Percentiles rank a stretch among this genome's conserved stretches.
Conservation (phyloP, 2,888 invertebrate genomes). For the Heliconius erato region DNA sequence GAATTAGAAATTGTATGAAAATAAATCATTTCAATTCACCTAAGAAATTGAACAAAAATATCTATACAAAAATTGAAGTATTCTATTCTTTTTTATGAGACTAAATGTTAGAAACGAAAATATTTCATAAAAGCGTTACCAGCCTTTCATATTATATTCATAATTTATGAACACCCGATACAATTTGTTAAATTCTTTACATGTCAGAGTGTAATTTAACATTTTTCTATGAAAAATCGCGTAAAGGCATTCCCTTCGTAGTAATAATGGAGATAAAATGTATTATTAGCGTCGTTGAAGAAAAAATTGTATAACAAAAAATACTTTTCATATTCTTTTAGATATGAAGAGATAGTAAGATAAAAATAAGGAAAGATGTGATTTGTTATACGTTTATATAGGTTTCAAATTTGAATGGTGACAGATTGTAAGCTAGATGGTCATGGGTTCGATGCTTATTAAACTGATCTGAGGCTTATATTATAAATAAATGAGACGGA, state of each 20-base stretch:
- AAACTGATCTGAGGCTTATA: no score
- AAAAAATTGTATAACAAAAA: slow-evolving; percentile 7
- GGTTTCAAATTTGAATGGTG: no score
- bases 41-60: slow-evolving; percentile 8
- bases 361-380: no score
- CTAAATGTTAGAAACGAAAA: slow-evolving; percentile 10
- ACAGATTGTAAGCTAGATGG: no score
- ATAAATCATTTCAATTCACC: background rate
- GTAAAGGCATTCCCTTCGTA: slow-evolving; percentile 27
- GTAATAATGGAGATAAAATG: slow-evolving; percentile 19
- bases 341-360: background rate
- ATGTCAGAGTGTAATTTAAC: slow-evolving; percentile 34
- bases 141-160: slow-evolving; percentile 19
- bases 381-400: no score
- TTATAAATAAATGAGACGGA: no score
- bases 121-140: slow-evolving; percentile 22
- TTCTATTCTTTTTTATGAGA: slow-evolving; percentile 1
- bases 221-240: slow-evolving; percentile 27
- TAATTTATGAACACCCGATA: slow-evolving; percentile 33
- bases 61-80: background rate
- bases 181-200: slow-evolving; percentile 33
- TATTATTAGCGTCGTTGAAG: slow-evolving; percentile 10
- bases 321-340: background rate
- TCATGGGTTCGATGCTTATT: no score
- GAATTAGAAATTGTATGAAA: background rate